Conservation (phyloP, 1,140 invertebrate genomes). For the Ericerus pela region DNA sequence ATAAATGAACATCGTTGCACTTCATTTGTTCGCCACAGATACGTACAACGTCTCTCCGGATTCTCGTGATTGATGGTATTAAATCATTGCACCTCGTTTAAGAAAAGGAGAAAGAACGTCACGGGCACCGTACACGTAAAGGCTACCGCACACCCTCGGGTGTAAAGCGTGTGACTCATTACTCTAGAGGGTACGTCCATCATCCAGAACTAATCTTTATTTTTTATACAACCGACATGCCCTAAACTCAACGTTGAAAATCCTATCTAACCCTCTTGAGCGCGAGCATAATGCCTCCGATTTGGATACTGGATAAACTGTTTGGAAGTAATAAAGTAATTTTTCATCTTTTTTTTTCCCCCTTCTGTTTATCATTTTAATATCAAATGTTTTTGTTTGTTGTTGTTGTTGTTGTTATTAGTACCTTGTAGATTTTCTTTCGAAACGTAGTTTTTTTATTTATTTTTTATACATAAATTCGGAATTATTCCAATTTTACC, state of each 20-base stretch:
- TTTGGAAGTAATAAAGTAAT: slow-evolving; percentile 2
- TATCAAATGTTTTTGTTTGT: too few species aligned
- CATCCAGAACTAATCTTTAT: slow-evolving; percentile 9
- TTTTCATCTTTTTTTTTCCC: neutral
- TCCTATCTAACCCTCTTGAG: neutral
- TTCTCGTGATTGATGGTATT: slow-evolving; percentile 8
- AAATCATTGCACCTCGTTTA: neutral
- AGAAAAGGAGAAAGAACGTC: neutral
- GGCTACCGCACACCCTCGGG: too few species aligned
- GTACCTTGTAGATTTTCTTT: too few species aligned
- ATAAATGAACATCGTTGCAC: slow-evolving; percentile 6
- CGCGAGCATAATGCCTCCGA: neutral
- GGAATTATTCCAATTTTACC: too few species aligned
- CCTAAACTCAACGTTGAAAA: slow-evolving; percentile 1
- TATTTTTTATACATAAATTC: too few species aligned
- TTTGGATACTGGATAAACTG: slow-evolving; percentile 7
- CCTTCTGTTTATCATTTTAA: too few species aligned
- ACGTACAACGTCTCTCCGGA: neutral
- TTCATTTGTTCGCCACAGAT: slow-evolving; percentile 7
- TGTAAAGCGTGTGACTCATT: slow-evolving; percentile 10
- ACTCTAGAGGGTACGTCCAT: slow-evolving; percentile 4
- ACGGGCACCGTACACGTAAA: neutral
- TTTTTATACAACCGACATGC: slow-evolving; percentile 6
- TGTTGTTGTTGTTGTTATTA: too few species aligned
- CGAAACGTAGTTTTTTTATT: too few species aligned